Evolutionary conservation across 1,140 invertebrate genomes (phyloP).

Genomic region (Chelonus insularis): DNA sequence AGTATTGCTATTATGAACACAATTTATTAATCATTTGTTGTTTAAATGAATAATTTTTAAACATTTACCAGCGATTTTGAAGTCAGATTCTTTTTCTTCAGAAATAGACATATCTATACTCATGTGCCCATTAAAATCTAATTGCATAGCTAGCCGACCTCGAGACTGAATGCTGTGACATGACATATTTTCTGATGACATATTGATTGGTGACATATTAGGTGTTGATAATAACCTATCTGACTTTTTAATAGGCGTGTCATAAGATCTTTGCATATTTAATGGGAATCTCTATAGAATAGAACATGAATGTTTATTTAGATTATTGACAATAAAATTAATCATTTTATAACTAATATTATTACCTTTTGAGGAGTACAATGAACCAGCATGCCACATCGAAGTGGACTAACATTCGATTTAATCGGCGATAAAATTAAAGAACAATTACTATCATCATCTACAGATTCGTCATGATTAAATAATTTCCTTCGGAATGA

Average conservation of each 20-base stretch:
- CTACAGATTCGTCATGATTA: slow-evolving; percentile 41
- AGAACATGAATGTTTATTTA: background rate
- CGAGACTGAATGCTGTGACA: slow-evolving; percentile 42
- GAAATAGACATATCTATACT: slow-evolving; percentile 38
- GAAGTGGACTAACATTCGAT: slow-evolving; percentile 42
- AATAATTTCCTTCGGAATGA: slow-evolving; percentile 54
- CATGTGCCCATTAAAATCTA: slow-evolving; percentile 49
- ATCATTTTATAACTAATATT: background rate
- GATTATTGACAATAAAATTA: background rate
- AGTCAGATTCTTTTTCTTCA: slow-evolving; percentile 30
- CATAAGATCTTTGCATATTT: slow-evolving; percentile 28
- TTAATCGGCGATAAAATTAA: slow-evolving; percentile 38
- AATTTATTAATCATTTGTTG: background rate
- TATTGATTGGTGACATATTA: slow-evolving; percentile 35
- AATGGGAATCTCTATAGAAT: slow-evolving; percentile 8
- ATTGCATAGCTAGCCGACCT: slow-evolving; percentile 35
- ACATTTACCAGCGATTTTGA: slow-evolving; percentile 20
- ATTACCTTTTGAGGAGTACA: slow-evolving; percentile 46
- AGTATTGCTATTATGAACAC: no score
- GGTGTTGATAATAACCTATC: slow-evolving; percentile 40
- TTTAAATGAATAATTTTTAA: background rate
- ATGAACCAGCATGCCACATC: slow-evolving; percentile 50
- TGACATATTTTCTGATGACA: slow-evolving; percentile 43
- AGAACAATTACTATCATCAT: slow-evolving; percentile 40
- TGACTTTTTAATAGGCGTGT: slow-evolving; percentile 37